These are phyloP conservation scores for Aphaenogaster floridana DNA, from an alignment of 1,140 invertebrate genomes.

Conservation along the genomic window DNA sequence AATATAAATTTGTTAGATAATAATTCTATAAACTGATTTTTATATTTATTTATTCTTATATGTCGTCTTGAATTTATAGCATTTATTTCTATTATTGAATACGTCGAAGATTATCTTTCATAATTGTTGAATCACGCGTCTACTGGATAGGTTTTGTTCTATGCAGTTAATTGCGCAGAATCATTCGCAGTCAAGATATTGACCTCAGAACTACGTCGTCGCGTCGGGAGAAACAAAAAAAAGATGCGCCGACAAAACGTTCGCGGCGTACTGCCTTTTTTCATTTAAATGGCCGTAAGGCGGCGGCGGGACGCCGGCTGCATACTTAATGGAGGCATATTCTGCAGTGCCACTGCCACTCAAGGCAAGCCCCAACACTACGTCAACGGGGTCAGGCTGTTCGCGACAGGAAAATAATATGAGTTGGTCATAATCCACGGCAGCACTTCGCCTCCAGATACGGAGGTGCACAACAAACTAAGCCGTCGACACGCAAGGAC, in stretches of 20 bases:
- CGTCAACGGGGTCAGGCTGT: conserved; percentile 73
- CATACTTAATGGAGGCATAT: conserved; percentile 82
- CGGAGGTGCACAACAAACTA: conserved; percentile 56
- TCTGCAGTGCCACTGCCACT: conserved; percentile 80
- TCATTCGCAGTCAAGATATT: conserved; percentile 19
- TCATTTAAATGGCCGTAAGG: conserved; percentile 80
- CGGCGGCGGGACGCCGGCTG: conserved; percentile 72
- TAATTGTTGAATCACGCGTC: background rate
- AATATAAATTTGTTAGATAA: background rate
- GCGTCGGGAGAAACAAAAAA: background rate
- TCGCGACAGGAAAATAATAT: conserved; percentile 75
- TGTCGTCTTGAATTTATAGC: background rate
- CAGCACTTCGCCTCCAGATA: conserved; percentile 61
- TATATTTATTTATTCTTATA: background rate
- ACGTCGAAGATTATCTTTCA: background rate
- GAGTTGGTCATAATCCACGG: conserved; percentile 67
- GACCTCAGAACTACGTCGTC: background rate
- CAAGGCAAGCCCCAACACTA: conserved; percentile 76
- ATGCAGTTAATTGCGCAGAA: conserved; percentile 10
- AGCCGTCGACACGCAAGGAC: conserved; percentile 53
- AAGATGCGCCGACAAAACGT: conserved; percentile 49
- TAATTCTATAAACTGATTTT: background rate
- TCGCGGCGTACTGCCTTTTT: conserved; percentile 71
- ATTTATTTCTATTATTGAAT: background rate
- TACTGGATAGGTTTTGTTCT: background rate